Base-by-base conservation (phyloP, 1,140 invertebrate genomes). In the Rhynchophorus ferrugineus region DNA sequence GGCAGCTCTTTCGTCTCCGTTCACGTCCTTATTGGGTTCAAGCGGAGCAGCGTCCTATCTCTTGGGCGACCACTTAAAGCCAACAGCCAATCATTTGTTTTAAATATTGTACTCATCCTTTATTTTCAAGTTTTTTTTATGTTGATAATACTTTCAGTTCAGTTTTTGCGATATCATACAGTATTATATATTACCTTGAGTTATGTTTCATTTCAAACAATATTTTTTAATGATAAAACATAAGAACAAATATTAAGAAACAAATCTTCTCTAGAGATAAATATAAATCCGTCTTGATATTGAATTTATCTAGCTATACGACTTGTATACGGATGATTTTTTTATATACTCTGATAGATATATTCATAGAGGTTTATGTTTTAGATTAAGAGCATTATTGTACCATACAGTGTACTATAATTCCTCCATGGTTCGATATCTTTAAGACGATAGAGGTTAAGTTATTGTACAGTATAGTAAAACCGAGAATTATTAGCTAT, bases 11-110 rank as follows among this genome's bases (percentile, higher is more conserved):
- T 67, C 69, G 6, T 68, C 70, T 3, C 69, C 70, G 2, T 70
- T 71, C 52, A 70, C 67, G n/a, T 69, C 71, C 14, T 57, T 71
- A 11, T 56, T 73, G 20, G 66, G 68, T 0, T 68, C 68, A 6
- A 60, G 67, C 22, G 61, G 68, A 29, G 68, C 67, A 14, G 67
- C 68, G 3, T 69, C 65, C 2, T 69, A 69, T 38, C 56, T 70
- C 9, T 53, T 69, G 29, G 66, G 67, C 29, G 67, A 70, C 52
- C 68, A 70, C 55, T 49, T 70, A 3, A 70, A 70, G 55, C 65
- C 68, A 3, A 57, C 62, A 5, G 58, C 66, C 8, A 70, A 70
- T 57, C 68, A 70, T 58, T 54, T 70, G 24, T 70, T 70, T 56
- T 70, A 70, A 61, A 34, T 14, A 20, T 22, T 16, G 18, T 6